These are phyloP conservation scores for Sphinx pinastri DNA, from an alignment of 2,888 invertebrate species.

Conservation along the genomic window DNA sequence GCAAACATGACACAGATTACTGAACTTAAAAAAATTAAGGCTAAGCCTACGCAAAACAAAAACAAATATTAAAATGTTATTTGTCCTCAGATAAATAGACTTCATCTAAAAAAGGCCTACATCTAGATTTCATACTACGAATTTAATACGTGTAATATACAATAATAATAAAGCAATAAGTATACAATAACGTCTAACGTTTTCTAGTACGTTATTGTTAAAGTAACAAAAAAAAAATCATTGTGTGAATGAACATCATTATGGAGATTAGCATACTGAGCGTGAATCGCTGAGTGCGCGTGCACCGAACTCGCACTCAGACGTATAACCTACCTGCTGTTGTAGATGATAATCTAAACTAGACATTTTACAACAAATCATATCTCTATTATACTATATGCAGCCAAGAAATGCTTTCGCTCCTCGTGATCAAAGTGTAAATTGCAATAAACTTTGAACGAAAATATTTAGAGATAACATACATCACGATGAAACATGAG, in stretches of 20 bases:
- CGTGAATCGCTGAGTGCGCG: constrained; percentile 46
- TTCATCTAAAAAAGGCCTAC: not conserved
- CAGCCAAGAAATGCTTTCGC: not conserved
- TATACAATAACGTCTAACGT: not conserved
- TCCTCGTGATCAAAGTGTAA: not conserved
- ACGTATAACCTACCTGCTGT: constrained; percentile 11
- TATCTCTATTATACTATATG: not conserved
- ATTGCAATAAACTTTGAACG: not conserved
- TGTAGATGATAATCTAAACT: not conserved
- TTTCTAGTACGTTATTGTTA: not conserved
- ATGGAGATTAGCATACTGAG: constrained; percentile 28
- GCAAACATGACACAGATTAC: no score
- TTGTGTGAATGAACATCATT: constrained; percentile 30
- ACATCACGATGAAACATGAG: constrained; percentile 3
- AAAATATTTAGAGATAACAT: not conserved
- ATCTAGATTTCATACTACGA: not conserved
- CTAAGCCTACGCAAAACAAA: no score
- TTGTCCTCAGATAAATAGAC: no score
- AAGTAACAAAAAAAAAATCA: not conserved
- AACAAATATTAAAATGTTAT: no score
- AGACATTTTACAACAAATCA: constrained; percentile 14
- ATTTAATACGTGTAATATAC: no score
- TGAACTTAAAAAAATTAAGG: no score
- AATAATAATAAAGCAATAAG: no score
- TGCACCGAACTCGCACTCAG: constrained; percentile 52